These are phyloP conservation scores for Eulemur rubriventer DNA, from an alignment of 2,797 vertebrate species.

Conservation along the genomic window DNA sequence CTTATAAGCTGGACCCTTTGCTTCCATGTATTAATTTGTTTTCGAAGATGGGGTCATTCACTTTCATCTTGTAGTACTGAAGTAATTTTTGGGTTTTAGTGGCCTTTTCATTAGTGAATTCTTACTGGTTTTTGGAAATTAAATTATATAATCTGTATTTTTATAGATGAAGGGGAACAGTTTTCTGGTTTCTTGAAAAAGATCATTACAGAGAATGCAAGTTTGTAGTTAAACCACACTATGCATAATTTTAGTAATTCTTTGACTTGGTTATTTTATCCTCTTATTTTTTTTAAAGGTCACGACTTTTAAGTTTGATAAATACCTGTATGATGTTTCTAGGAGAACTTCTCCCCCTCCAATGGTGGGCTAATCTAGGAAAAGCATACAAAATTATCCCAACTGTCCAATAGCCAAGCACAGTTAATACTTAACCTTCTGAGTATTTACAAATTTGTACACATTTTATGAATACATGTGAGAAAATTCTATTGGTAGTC, in stretches of 20 bases:
- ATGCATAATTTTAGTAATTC: constrained; percentile 32
- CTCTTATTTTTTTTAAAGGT: constrained; percentile 6
- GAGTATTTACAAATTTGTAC: constrained; percentile 31
- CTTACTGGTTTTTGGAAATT: constrained; percentile 22
- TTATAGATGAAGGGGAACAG: neutral
- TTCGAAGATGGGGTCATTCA: constrained; percentile 18
- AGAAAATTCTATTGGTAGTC: constrained; percentile 34
- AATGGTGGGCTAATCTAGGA: neutral
- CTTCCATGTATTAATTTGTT: constrained; percentile 4
- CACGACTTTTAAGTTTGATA: constrained; percentile 46
- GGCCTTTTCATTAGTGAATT: constrained; percentile 34
- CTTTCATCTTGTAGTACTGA: neutral
- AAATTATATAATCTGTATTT: neutral
- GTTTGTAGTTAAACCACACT: constrained; percentile 13
- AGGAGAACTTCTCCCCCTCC: neutral
- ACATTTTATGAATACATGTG: constrained; percentile 1
- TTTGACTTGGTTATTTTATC: constrained; percentile 28
- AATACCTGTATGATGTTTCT: constrained; percentile 40
- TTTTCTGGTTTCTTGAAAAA: constrained; percentile 50
- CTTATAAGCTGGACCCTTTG: neutral
- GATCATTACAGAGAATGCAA: neutral
- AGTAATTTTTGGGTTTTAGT: constrained; percentile 43
- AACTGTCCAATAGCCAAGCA: constrained; percentile 37
- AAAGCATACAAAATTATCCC: constrained; percentile 6
- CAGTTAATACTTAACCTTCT: neutral